Conservation (phyloP, 92 coral and sea anemone species). For the Epizoanthus illoricatus region DNA sequence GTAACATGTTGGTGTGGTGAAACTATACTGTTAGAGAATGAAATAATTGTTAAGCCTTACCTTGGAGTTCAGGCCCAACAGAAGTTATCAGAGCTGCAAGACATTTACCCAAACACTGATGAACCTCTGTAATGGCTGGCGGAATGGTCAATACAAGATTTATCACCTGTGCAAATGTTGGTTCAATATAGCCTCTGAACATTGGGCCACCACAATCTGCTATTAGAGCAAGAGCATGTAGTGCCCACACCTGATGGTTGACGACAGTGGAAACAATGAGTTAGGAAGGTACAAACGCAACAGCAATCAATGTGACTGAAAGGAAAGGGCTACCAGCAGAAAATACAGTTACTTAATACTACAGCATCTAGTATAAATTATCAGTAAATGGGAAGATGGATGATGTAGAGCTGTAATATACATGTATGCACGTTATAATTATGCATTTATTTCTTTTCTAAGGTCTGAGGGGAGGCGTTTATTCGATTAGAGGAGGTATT, state of each 20-base stretch:
- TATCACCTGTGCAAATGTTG: constrained; percentile 90
- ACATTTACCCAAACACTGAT: constrained; percentile 96
- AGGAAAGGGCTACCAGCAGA: neutral
- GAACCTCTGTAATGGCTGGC: constrained; percentile 93
- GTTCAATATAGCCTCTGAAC: constrained; percentile 96
- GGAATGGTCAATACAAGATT: constrained; percentile 87
- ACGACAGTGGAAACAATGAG: neutral
- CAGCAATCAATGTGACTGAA: neutral
- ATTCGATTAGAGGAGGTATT: too few relatives aligned
- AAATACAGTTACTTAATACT: neutral
- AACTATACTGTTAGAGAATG: neutral
- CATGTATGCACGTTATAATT: too few relatives aligned
- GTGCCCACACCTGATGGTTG: constrained; percentile 85
- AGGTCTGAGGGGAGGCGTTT: too few relatives aligned
- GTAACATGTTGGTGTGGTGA: too few relatives aligned
- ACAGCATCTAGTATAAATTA: neutral
- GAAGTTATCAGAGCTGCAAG: constrained; percentile 95
- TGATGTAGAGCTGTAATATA: too few relatives aligned
- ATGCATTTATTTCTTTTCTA: too few relatives aligned
- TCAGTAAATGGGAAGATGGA: too few relatives aligned
- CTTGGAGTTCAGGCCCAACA: constrained; percentile 98
- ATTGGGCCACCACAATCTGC: constrained; percentile 99
- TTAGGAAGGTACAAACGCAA: neutral
- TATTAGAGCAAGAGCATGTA: constrained; percentile 94
- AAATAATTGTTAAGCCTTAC: constrained; percentile 25